phyloP scores from a whole-genome alignment of 2,797 vertebrate genomes.

The Anableps anableps region DNA sequence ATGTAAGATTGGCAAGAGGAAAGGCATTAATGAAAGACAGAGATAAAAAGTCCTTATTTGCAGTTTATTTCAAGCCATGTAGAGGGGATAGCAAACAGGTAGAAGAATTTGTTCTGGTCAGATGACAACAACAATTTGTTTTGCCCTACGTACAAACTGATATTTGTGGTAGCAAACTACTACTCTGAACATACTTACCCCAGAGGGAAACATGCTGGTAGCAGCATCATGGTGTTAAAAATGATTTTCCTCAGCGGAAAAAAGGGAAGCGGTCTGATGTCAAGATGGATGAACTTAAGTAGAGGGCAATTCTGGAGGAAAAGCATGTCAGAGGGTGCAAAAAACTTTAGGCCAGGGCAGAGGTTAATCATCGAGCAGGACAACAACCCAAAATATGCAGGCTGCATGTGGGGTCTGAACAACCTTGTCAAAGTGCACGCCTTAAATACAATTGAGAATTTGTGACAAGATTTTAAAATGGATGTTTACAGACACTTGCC shows the following conservation, averaged over 20 bases:
- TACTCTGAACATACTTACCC: background rate
- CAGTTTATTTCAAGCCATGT: background rate
- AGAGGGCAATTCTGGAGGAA: background rate
- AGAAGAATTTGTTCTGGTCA: background rate
- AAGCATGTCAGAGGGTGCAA: background rate
- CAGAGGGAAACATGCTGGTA: background rate
- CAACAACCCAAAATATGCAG: background rate
- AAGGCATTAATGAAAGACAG: background rate
- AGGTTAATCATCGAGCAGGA: background rate
- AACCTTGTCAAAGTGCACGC: background rate
- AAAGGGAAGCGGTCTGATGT: background rate
- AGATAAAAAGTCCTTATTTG: background rate
- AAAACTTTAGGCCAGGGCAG: background rate
- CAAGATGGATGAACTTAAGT: background rate
- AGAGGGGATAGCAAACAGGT: background rate
- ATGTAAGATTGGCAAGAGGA: background rate
- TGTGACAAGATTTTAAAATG: background rate
- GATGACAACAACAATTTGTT: background rate
- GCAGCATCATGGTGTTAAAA: background rate
- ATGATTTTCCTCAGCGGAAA: background rate
- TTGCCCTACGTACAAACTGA: background rate
- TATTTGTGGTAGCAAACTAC: background rate
- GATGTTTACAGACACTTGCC: background rate
- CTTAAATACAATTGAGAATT: background rate
- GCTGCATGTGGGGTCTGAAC: background rate